These are phyloP conservation scores for Cavia porcellus DNA, from an alignment of 2,113 vertebrate species.

Conservation along the genomic window DNA sequence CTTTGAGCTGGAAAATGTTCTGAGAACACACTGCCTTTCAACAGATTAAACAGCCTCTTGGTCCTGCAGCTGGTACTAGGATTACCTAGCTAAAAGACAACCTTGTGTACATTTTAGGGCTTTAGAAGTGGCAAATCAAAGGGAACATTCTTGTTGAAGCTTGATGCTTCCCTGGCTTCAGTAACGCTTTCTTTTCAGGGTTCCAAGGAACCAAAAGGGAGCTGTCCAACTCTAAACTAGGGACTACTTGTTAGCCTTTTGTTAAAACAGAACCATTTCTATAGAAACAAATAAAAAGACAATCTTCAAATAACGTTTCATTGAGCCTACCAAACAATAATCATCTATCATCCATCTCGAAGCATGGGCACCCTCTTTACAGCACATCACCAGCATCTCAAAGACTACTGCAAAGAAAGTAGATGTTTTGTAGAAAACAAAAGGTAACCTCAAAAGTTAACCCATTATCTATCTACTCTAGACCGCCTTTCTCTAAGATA, in stretches of 20 bases:
- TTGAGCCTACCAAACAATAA: conserved; percentile 7
- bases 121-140: conserved; percentile 68
- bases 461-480: not conserved
- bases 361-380: not conserved
- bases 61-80: not conserved
- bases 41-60: conserved; percentile 58
- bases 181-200: conserved; percentile 28
- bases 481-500: conserved; percentile 2
- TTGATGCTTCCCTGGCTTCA: not conserved
- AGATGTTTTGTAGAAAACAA: not conserved
- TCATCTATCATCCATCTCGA: not conserved
- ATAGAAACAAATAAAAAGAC: conserved; percentile 21
- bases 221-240: not conserved
- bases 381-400: not conserved
- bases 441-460: not conserved
- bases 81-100: conserved; percentile 26
- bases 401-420: not conserved
- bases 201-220: conserved; percentile 36
- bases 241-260: conserved; percentile 18
- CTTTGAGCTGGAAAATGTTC: conserved; percentile 58
- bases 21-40: conserved; percentile 61
- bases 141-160: conserved; percentile 31
- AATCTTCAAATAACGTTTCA: conserved; percentile 27
- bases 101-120: conserved; percentile 22
- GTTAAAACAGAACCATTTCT: conserved; percentile 44